These are phyloP conservation scores for Phymorhynchus buccinoides DNA, from an alignment of 1,140 invertebrate species.

Conservation along the genomic window DNA sequence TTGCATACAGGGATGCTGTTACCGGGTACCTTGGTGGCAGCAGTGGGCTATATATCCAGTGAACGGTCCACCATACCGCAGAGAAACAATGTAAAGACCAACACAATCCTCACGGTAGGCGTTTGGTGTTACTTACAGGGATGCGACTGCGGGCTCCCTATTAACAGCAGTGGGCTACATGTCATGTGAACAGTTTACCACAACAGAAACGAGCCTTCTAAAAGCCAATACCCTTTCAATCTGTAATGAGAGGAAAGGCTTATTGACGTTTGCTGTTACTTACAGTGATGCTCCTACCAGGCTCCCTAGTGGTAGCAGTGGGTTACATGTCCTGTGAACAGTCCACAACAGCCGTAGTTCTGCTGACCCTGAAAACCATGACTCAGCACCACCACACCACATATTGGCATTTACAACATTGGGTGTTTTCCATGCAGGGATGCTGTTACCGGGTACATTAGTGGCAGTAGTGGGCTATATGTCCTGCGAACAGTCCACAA, in stretches of 20 bases:
- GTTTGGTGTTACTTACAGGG: too few species aligned
- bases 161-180: slow-evolving; percentile 63
- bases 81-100: too few species aligned
- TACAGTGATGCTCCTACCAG: slow-evolving; percentile 60
- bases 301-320: slow-evolving; percentile 58
- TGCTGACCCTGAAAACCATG: slow-evolving; percentile 83
- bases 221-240: too few species aligned
- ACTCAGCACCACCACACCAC: too few species aligned
- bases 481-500: slow-evolving; percentile 71
- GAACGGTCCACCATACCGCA: slow-evolving; percentile 78
- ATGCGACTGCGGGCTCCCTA: too few species aligned
- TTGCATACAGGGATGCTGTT: slow-evolving; percentile 58
- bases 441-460: slow-evolving; percentile 59
- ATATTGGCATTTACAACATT: too few species aligned
- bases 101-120: too few species aligned
- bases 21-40: too few species aligned
- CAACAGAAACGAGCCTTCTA: too few species aligned
- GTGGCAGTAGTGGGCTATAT: slow-evolving; percentile 64
- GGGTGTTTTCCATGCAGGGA: too few species aligned
- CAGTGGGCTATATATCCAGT: slow-evolving; percentile 62
- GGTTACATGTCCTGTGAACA: slow-evolving; percentile 61
- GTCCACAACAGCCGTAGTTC: slow-evolving; percentile 82
- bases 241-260: too few species aligned
- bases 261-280: too few species aligned
- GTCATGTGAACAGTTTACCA: slow-evolving; percentile 70